Evolutionary conservation across 2,797 vertebrate species (phyloP).

Genomic region (Sebastes dallii): DNA sequence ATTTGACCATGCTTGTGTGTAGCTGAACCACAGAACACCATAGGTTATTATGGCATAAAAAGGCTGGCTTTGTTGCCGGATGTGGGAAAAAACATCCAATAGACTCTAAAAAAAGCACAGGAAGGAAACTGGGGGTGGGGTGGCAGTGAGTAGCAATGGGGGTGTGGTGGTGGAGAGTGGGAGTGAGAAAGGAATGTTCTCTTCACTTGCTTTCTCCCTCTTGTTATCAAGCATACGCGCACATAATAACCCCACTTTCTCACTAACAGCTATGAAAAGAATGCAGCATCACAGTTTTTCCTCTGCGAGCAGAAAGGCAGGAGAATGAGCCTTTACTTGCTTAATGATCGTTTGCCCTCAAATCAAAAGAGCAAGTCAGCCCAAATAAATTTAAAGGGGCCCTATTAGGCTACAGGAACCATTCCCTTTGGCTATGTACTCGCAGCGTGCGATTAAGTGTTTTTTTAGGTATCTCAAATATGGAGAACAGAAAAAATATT

Average conservation of each 20-base stretch:
- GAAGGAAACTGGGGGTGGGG: conserved; percentile 97
- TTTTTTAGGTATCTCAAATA: background rate
- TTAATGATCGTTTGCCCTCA: conserved; percentile 37
- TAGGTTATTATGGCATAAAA: conserved; percentile 89
- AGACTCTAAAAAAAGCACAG: conserved; percentile 97
- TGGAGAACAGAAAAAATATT: background rate
- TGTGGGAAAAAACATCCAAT: conserved; percentile 94
- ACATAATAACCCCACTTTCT: conserved; percentile 73
- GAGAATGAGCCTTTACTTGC: conserved; percentile 35
- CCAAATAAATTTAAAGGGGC: background rate
- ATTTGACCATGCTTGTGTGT: conserved; percentile 41
- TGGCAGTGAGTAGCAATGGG: conserved; percentile 83
- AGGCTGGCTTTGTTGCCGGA: conserved; percentile 96
- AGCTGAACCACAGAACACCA: conserved; percentile 68
- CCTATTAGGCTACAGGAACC: background rate
- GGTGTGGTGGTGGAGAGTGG: conserved; percentile 87
- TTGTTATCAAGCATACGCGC: conserved; percentile 69
- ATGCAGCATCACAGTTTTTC: conserved; percentile 62
- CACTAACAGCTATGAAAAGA: conserved; percentile 70
- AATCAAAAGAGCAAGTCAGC: conserved; percentile 23
- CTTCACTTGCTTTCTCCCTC: conserved; percentile 77
- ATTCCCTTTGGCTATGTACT: background rate
- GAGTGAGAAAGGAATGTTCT: conserved; percentile 94
- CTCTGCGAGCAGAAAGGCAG: conserved; percentile 6
- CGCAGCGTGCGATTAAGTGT: background rate